Percentiles rank a stretch among this genome's conserved stretches.
Evolutionary conservation across 2,888 invertebrate species (phyloP).

Genomic region (Aromia moschata): DNA sequence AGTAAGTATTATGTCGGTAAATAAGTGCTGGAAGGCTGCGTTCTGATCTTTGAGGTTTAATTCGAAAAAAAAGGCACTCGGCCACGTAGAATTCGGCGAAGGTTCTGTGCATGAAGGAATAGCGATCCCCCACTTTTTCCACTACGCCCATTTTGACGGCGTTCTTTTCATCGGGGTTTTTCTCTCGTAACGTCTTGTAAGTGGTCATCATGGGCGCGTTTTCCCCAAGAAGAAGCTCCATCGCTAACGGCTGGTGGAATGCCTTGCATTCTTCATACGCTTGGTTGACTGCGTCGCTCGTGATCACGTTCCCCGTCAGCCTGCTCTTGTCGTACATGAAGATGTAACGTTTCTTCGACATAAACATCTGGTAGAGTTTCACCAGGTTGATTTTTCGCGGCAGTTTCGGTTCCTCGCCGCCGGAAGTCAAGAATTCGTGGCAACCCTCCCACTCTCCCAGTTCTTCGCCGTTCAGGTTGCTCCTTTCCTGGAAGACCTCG

Average conservation of each 20-base stretch:
- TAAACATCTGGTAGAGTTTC: slow-evolving; percentile 18
- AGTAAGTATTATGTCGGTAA: slow-evolving; percentile 7
- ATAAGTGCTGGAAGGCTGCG: slow-evolving; percentile 1
- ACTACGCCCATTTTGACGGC: background rate
- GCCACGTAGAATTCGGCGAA: slow-evolving; percentile 16
- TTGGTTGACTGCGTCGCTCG: background rate
- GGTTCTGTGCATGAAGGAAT: slow-evolving; percentile 11
- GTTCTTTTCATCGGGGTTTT: background rate
- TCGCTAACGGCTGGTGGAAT: background rate
- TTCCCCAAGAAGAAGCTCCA: background rate
- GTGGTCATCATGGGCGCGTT: background rate
- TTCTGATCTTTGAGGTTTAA: background rate
- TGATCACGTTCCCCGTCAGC: background rate
- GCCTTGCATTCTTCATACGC: background rate
- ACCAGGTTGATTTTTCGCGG: slow-evolving; percentile 4
- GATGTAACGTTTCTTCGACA: slow-evolving; percentile 12
- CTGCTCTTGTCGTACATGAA: slow-evolving; percentile 4
- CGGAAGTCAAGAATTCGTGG: slow-evolving; percentile 10
- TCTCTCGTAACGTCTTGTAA: background rate
- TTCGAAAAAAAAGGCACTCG: slow-evolving; percentile 5
- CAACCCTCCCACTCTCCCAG: no score
- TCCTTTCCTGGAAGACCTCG: slow-evolving; percentile 20
- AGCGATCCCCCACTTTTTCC: slow-evolving; percentile 1
- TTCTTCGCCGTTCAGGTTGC: no score
- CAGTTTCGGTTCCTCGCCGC: background rate